Percentiles rank a stretch among this genome's conserved stretches.
These are phyloP conservation scores for Himantopus leucocephalus DNA, from an alignment of 2,113 vertebrate species.

Conservation along the genomic window DNA sequence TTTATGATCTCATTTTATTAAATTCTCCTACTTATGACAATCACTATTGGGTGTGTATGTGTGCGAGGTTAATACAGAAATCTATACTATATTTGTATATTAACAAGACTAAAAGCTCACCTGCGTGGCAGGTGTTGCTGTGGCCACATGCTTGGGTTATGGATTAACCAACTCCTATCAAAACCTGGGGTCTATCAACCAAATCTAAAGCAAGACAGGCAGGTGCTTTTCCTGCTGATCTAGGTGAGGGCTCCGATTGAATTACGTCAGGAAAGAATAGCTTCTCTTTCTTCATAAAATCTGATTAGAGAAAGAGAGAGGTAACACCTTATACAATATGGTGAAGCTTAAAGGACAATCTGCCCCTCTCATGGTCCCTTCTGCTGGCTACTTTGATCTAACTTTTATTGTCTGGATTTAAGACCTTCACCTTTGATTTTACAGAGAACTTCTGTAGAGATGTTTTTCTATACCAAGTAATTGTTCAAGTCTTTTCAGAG, in stretches of 20 bases:
- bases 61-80: neutral
- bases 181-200: neutral
- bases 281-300: slow-evolving; percentile 48
- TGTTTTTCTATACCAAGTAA: neutral
- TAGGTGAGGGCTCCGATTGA: slow-evolving; percentile 25
- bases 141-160: slow-evolving; percentile 32
- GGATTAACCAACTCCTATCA: slow-evolving; percentile 61
- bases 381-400: slow-evolving; percentile 65
- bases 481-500: slow-evolving; percentile 46
- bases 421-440: slow-evolving; percentile 57
- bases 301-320: slow-evolving; percentile 49
- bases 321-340: neutral
- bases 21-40: neutral
- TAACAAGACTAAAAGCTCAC: slow-evolving; percentile 47
- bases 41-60: neutral
- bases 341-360: slow-evolving; percentile 41
- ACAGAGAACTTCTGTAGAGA: neutral
- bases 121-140: slow-evolving; percentile 67
- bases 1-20: slow-evolving; percentile 28
- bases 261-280: slow-evolving; percentile 57
- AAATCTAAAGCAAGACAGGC: slow-evolving; percentile 35
- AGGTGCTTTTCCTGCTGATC: slow-evolving; percentile 47
- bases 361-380: slow-evolving; percentile 13
- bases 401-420: slow-evolving; percentile 52
- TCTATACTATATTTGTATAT: neutral